Evolutionary conservation across 2,888 invertebrate genomes (phyloP).

Genomic region (Suillia variegata): DNA sequence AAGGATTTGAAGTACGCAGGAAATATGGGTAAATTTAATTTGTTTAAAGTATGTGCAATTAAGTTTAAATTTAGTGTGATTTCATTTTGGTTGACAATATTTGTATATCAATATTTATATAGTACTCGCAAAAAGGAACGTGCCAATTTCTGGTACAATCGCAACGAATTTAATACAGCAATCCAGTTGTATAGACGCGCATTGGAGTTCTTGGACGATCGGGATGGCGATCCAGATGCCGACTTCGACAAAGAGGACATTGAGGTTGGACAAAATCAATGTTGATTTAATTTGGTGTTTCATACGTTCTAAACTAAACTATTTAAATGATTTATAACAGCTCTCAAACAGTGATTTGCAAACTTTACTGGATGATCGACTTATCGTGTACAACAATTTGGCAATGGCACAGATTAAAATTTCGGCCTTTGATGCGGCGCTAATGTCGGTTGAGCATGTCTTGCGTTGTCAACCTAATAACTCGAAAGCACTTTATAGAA

Average conservation of each 20-base stretch:
- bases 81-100: no score
- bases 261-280: slow-evolving; percentile 34
- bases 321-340: slow-evolving; percentile 37
- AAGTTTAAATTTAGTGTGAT: no score
- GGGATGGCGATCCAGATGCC: slow-evolving; percentile 69
- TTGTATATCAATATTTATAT: no score
- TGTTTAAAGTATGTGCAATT: neutral
- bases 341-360: slow-evolving; percentile 67
- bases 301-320: no score
- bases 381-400: slow-evolving; percentile 89
- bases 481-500: slow-evolving; percentile 88
- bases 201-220: slow-evolving; percentile 78
- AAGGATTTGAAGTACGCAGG: slow-evolving; percentile 72
- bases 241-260: slow-evolving; percentile 63
- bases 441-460: slow-evolving; percentile 82
- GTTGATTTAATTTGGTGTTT: slow-evolving; percentile 12
- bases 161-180: slow-evolving; percentile 79
- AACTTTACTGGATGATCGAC: slow-evolving; percentile 75
- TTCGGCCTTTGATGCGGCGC: slow-evolving; percentile 82
- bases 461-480: slow-evolving; percentile 84
- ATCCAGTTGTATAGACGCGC: slow-evolving; percentile 88
- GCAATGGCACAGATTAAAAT: slow-evolving; percentile 91
- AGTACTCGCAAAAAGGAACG: slow-evolving; percentile 79
- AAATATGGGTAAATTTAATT: slow-evolving; percentile 67
- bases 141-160: slow-evolving; percentile 89